Conservation (phyloP, 2,113 vertebrate species). For the Elanoides forficatus region DNA sequence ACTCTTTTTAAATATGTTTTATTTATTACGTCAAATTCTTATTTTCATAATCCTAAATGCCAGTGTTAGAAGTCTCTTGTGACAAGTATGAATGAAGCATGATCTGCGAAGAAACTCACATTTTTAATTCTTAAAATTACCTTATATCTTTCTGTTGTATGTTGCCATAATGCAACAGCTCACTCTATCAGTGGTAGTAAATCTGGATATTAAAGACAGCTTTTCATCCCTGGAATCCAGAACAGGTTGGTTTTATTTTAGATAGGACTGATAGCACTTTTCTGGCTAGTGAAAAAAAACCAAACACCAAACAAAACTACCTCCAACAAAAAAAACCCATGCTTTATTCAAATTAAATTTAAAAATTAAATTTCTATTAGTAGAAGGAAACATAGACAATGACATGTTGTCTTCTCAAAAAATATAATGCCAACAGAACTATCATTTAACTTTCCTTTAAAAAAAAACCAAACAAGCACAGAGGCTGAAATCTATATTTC, state of each 20-base stretch:
- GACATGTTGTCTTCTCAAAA: not conserved
- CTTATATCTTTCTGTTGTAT: not conserved
- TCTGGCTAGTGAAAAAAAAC: not conserved
- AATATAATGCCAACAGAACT: not conserved
- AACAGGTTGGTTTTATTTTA: not conserved
- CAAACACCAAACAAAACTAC: not conserved
- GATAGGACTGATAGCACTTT: not conserved
- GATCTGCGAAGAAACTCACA: not conserved
- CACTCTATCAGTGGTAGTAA: not conserved
- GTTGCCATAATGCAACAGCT: not conserved
- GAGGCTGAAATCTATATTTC: not conserved
- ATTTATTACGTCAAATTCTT: not conserved
- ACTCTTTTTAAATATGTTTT: not conserved
- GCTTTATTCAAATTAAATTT: not conserved
- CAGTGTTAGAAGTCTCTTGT: not conserved
- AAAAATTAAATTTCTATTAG: not conserved
- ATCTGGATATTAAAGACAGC: not conserved
- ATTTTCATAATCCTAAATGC: not conserved
- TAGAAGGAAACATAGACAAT: not conserved
- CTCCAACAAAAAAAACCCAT: fast-evolving
- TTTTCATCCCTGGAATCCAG: not conserved
- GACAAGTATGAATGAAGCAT: not conserved
- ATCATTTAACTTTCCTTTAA: not conserved
- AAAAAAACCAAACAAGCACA: not conserved
- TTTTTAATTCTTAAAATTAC: not conserved